Conservation (phyloP, 1,140 invertebrate genomes). For the Nephila pilipes region DNA sequence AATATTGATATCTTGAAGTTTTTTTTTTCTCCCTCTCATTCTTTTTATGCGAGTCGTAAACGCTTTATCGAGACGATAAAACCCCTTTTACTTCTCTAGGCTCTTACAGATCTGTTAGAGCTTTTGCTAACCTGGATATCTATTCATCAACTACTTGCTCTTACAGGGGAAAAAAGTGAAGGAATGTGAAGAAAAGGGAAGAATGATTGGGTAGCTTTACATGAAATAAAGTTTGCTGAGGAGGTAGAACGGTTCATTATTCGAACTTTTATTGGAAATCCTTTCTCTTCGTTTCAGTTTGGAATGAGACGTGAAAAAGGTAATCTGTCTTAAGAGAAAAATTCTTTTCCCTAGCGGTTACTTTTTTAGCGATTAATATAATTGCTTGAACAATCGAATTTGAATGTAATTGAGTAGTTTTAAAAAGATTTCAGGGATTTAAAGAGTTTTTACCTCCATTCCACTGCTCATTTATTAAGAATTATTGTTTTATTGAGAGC, state of each 20-base stretch:
- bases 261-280: not conserved
- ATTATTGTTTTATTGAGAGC: too few relatives aligned
- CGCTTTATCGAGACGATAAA: not conserved
- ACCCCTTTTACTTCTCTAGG: not conserved
- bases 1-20: not conserved
- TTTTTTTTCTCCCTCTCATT: not conserved
- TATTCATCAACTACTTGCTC: too few relatives aligned
- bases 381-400: too few relatives aligned
- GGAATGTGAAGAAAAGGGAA: not conserved
- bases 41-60: not conserved
- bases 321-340: not conserved
- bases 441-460: too few relatives aligned
- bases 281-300: not conserved
- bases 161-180: not conserved
- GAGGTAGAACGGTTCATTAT: constrained; percentile 3
- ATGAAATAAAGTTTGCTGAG: constrained; percentile 5
- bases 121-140: not conserved
- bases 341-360: not conserved
- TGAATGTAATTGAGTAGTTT: too few relatives aligned
- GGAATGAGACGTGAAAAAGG: not conserved
- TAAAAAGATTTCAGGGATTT: too few relatives aligned
- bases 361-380: not conserved
- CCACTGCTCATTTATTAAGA: too few relatives aligned
- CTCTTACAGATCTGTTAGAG: not conserved
- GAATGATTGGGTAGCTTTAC: constrained; percentile 5